Evolutionary conservation across 1,140 invertebrate species (phyloP), one percentile per base, ranked within the genome.

Genomic region (Pectinophora gossypiella): DNA sequence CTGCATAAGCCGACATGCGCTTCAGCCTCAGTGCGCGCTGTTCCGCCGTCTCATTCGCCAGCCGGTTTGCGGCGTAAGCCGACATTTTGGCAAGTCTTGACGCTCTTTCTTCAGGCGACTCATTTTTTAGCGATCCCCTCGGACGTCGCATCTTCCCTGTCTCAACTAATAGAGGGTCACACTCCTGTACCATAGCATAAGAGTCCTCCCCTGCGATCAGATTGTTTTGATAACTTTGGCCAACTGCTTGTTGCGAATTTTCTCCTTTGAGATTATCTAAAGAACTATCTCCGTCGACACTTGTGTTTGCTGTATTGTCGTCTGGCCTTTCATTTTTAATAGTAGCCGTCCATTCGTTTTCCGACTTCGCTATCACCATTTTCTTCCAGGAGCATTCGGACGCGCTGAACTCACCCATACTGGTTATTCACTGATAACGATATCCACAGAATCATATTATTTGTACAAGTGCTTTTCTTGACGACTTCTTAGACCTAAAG

Each of bases 31-130:
- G 23, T 3, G 82, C 75, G 0, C 90, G 83, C 61, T 90, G 88
- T 18, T 90, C 89, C 1, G 88, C 87, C 15, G 84, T 84, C 59
- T 90, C 89, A 51, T 90, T 90, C 1, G 89, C 89, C 2, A 90
- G 75, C 21, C 89, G 84, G 62, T 75, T 85, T 54, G 75, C 88
- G 51, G 85, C 76, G 54, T 86, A 86, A 20, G 79, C 78, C 0
- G 85, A 83, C 85, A 88, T 88, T 51, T 89, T 90, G 12, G 86
- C 77, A 21, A 90, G 51, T 3, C 90, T 79, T 32, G 72, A 71
- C 5, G 79, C 64, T 45, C 89, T 72, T 58, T 89, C 88, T 23
- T 89, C 86, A 2, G 87, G 69, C 1, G 89, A 75, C 61, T 90
- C 89, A 63, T 55, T 56, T 46, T 78, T 81, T 3, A 46, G 54